A percentile compares a stretch with the other conserved stretches of the same genome.
Evolutionary conservation across 2,113 vertebrate species (phyloP).

Genomic region (human): DNA sequence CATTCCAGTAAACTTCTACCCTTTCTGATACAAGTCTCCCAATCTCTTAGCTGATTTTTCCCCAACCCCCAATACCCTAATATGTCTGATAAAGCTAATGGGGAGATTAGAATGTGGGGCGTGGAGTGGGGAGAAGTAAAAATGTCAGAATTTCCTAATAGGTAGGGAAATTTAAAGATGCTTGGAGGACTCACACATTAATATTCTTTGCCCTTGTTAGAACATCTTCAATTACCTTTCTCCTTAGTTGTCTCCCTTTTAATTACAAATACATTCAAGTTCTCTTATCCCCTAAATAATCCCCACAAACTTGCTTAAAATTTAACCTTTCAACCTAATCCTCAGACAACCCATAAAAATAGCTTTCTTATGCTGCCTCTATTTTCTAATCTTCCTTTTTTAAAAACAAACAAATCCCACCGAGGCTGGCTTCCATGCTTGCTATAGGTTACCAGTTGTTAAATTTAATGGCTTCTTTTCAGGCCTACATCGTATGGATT

Average conservation of each 20-base stretch:
- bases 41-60: background rate
- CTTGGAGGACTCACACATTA: background rate
- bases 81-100: background rate
- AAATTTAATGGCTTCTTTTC: background rate
- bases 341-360: background rate
- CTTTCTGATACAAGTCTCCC: background rate
- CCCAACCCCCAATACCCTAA: background rate
- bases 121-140: background rate
- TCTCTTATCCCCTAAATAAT: constrained; percentile 1
- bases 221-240: background rate
- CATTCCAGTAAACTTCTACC: background rate
- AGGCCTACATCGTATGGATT: background rate
- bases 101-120: background rate
- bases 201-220: background rate
- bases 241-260: background rate
- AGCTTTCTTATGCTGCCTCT: background rate
- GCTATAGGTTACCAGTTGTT: background rate
- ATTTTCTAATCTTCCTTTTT: background rate
- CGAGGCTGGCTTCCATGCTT: background rate
- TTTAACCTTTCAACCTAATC: background rate
- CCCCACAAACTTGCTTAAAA: background rate
- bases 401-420: background rate
- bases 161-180: background rate
- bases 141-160: background rate
- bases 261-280: background rate